These are phyloP conservation scores for Labeo rohita DNA, from an alignment of 2,113 vertebrate genomes.

Conservation along the genomic window DNA sequence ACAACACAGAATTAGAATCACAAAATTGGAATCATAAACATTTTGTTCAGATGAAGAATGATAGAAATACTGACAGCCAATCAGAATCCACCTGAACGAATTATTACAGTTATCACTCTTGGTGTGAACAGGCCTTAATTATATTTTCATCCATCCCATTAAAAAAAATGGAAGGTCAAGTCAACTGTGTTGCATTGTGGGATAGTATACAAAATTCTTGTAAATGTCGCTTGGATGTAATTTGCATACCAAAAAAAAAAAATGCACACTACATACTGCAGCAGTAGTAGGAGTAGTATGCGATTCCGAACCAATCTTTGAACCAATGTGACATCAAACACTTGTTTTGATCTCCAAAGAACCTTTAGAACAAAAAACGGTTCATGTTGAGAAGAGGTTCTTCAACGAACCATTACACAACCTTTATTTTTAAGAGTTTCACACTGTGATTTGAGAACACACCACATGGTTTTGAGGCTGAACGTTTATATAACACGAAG, in stretches of 20 bases:
- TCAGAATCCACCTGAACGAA: not conserved
- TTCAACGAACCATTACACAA: not conserved
- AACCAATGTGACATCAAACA: not conserved
- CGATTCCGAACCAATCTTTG: not conserved
- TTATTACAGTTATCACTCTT: not conserved
- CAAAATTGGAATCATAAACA: too few relatives aligned
- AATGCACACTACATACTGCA: not conserved
- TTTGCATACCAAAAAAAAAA: not conserved
- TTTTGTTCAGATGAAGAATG: not conserved
- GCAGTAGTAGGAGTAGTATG: not conserved
- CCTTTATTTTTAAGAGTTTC: slow-evolving; percentile 34
- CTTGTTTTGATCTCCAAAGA: not conserved
- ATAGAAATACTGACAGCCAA: not conserved
- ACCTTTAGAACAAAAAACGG: not conserved
- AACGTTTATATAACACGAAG: slow-evolving; percentile 27
- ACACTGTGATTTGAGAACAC: not conserved
- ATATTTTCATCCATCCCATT: not conserved
- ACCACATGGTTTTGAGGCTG: slow-evolving; percentile 16
- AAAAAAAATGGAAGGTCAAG: not conserved
- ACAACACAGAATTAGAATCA: not conserved
- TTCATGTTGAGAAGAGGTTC: not conserved
- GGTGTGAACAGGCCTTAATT: not conserved
- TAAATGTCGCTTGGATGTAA: not conserved
- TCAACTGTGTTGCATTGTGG: not conserved
- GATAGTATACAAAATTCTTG: not conserved